A percentile compares a stretch with the other conserved stretches of the same genome.
These are phyloP conservation scores for Tachysurus vachellii DNA, from an alignment of 2,113 vertebrate genomes.

Conservation along the genomic window DNA sequence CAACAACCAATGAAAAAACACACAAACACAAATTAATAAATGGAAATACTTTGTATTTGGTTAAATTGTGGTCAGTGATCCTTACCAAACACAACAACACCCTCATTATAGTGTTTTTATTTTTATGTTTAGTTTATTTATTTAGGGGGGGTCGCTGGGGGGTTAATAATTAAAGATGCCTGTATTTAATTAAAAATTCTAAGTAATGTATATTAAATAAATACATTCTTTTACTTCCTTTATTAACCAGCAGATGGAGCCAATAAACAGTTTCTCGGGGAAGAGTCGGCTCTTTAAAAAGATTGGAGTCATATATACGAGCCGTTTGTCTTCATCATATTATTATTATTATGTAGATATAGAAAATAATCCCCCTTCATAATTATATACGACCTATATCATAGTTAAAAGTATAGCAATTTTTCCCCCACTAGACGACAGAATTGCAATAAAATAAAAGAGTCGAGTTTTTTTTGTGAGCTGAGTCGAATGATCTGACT, in stretches of 20 bases:
- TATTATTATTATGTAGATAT: neutral
- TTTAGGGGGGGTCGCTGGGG: too few relatives aligned
- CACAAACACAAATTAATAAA: too few relatives aligned
- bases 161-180: too few relatives aligned
- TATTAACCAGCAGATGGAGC: conserved; percentile 11
- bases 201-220: neutral
- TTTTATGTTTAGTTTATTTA: too few relatives aligned
- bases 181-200: too few relatives aligned
- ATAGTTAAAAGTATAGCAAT: neutral
- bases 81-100: too few relatives aligned
- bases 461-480: neutral
- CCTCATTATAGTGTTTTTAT: too few relatives aligned
- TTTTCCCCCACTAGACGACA: neutral
- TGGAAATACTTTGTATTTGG: too few relatives aligned
- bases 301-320: neutral
- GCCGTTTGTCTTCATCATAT: neutral
- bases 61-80: too few relatives aligned
- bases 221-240: neutral
- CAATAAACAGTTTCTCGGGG: neutral
- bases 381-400: neutral
- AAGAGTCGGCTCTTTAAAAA: neutral
- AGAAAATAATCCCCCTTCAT: neutral
- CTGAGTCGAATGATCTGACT: neutral
- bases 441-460: neutral
- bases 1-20: too few relatives aligned